These are phyloP conservation scores for Spicauda simplicius DNA, from an alignment of 2,888 invertebrate species.

Conservation along the genomic window DNA sequence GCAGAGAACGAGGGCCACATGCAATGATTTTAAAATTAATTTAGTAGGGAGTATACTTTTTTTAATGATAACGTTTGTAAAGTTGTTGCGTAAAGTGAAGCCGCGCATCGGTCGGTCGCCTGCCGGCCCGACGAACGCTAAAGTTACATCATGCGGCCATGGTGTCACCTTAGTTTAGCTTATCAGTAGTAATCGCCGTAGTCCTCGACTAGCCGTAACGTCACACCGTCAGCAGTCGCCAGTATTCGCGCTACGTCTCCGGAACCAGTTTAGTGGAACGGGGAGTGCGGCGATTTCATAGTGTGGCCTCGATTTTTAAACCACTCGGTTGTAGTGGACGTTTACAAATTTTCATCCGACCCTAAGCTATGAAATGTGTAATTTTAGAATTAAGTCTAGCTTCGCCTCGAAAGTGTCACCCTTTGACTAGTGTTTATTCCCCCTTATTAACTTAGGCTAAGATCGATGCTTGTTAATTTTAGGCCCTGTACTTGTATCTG, in stretches of 20 bases:
- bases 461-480: conserved; percentile 61
- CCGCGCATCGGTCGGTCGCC: conserved; percentile 45
- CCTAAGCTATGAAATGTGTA: conserved; percentile 82
- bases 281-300: conserved; percentile 62
- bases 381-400: conserved; percentile 57
- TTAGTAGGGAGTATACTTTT: neutral
- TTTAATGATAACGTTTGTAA: conserved; percentile 16
- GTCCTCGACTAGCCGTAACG: conserved; percentile 46
- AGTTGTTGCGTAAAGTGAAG: conserved; percentile 23
- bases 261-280: conserved; percentile 36
- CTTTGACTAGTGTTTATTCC: conserved; percentile 38
- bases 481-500: conserved; percentile 59
- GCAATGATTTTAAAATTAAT: conserved; percentile 20
- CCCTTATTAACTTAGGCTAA: conserved; percentile 56
- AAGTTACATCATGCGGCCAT: conserved; percentile 83
- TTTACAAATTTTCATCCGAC: conserved; percentile 59
- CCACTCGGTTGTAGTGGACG: conserved; percentile 56
- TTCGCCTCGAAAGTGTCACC: conserved; percentile 48
- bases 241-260: conserved; percentile 44
- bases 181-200: conserved; percentile 63
- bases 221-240: conserved; percentile 26
- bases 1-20: conserved; percentile 9
- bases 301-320: conserved; percentile 82
- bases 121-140: conserved; percentile 60
- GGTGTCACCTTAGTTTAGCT: conserved; percentile 73